Percentiles rank a stretch among this genome's conserved stretches.
Evolutionary conservation across 2,113 vertebrate genomes (phyloP).

Genomic region (Fregata magnificens): DNA sequence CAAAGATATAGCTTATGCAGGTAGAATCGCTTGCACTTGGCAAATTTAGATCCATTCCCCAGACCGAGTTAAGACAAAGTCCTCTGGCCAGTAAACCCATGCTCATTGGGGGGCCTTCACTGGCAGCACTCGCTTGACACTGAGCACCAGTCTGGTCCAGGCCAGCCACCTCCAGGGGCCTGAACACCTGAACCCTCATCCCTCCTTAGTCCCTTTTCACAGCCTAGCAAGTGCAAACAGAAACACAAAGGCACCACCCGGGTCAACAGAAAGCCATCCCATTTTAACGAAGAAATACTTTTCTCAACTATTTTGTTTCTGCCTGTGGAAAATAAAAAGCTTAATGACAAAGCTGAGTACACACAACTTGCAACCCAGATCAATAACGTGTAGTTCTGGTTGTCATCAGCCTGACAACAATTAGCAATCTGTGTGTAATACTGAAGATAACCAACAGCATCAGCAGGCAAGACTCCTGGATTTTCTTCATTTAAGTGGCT

Average conservation of each 20-base stretch:
- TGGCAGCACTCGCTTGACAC: rapidly evolving
- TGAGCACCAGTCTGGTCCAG: background rate
- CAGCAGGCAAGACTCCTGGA: background rate
- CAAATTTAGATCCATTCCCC: background rate
- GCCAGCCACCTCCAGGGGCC: background rate
- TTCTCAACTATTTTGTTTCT: background rate
- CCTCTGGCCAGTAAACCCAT: background rate
- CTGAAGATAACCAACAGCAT: background rate
- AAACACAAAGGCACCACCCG: background rate
- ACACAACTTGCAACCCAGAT: background rate
- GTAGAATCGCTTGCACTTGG: background rate
- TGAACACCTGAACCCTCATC: background rate
- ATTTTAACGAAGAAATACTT: background rate
- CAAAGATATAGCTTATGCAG: background rate
- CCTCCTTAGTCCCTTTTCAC: background rate
- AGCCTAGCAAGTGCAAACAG: background rate
- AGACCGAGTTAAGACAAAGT: background rate
- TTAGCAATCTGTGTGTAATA: background rate
- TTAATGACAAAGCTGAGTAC: background rate
- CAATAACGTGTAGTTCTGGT: background rate
- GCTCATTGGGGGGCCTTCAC: rapidly evolving
- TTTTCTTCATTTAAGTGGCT: background rate
- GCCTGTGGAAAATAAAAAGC: background rate
- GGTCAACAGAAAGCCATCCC: background rate
- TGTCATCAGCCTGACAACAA: background rate